Conservation (phyloP, 2,797 vertebrate species). For the Siniperca scherzeri region DNA sequence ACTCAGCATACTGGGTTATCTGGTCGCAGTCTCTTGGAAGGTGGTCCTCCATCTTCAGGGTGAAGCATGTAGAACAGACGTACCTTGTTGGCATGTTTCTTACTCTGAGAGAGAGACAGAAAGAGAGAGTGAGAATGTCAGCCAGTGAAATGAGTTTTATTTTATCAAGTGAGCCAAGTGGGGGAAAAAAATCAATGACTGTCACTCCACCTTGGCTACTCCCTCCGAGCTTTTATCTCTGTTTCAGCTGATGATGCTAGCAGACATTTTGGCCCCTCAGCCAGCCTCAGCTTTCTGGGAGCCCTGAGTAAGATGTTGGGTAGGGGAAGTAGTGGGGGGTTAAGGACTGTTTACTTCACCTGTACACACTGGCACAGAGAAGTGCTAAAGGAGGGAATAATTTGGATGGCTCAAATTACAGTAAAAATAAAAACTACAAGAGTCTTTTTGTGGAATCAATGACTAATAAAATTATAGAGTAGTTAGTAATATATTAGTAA, state of each 20-base stretch:
- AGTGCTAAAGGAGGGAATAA: neutral
- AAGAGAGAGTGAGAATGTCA: conserved; percentile 34
- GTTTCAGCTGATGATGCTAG: conserved; percentile 54
- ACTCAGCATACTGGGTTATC: conserved; percentile 79
- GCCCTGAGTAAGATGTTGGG: conserved; percentile 37
- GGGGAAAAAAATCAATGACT: conserved; percentile 45
- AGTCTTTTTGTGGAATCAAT: neutral
- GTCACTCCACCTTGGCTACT: conserved; percentile 50
- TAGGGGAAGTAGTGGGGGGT: neutral
- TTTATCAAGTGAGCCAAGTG: conserved; percentile 42
- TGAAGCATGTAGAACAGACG: conserved; percentile 96
- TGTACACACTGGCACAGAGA: neutral
- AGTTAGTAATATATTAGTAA: neutral
- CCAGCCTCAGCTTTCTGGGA: conserved; percentile 44
- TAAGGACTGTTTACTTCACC: conserved; percentile 15
- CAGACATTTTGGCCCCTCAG: conserved; percentile 52
- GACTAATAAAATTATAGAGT: neutral
- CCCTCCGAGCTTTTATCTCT: conserved; percentile 48
- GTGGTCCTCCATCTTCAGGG: conserved; percentile 92
- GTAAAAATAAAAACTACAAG: neutral
- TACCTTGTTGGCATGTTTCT: conserved; percentile 95
- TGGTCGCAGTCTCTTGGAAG: conserved; percentile 92
- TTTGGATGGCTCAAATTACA: conserved; percentile 10
- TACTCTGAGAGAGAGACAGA: conserved; percentile 84
- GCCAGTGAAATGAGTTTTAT: conserved; percentile 33